Conservation (phyloP, 2,888 invertebrate genomes). For the Melipona bicolor region DNA sequence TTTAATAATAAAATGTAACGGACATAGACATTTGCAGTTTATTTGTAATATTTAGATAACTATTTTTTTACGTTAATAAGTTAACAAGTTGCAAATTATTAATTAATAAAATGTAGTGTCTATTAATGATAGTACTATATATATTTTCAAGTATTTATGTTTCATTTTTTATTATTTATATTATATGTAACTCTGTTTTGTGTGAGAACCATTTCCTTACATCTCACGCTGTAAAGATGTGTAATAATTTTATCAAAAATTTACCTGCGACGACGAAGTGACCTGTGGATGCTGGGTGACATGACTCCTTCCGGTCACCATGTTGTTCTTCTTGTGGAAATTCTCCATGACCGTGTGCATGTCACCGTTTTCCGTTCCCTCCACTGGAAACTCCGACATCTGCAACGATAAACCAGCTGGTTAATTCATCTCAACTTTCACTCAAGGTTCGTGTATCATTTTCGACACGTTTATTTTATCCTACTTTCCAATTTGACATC, state of each 20-base stretch:
- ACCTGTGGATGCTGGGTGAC: conserved; percentile 84
- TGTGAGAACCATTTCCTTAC: background rate
- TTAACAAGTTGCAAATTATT: too few relatives aligned
- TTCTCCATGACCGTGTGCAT: conserved; percentile 90
- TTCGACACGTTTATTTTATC: background rate
- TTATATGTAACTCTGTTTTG: background rate
- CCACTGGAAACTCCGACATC: conserved; percentile 87
- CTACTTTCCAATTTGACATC: background rate
- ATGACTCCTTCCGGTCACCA: conserved; percentile 79
- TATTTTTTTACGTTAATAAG: background rate
- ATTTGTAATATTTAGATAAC: background rate
- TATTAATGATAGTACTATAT: background rate
- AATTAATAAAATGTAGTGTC: too few relatives aligned
- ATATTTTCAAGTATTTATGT: background rate
- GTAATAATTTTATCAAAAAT: background rate
- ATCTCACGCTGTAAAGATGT: background rate
- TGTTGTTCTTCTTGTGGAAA: conserved; percentile 88
- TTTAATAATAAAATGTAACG: too few relatives aligned
- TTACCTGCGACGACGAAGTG: conserved; percentile 87
- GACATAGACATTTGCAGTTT: background rate
- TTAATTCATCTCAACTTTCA: background rate
- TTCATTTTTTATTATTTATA: background rate
- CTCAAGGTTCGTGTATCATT: background rate
- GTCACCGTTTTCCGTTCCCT: conserved; percentile 87
- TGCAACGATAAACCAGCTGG: conserved; percentile 60